These are phyloP conservation scores for Athalia rosae DNA, from an alignment of 2,888 invertebrate species.

Conservation along the genomic window DNA sequence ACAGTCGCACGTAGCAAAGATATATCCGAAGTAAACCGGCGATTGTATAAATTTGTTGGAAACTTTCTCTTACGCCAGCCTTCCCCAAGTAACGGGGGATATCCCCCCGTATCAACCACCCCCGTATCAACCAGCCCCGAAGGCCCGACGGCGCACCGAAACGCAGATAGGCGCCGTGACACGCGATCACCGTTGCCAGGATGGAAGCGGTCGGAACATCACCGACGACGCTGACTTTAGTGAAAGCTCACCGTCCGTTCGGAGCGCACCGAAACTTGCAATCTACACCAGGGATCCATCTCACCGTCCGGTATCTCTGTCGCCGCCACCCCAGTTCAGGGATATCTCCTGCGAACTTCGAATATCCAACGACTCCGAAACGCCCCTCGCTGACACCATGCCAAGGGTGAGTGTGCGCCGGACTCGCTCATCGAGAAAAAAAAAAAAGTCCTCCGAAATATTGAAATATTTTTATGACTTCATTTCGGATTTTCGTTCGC, in stretches of 20 bases:
- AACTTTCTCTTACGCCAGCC: conserved; percentile 41
- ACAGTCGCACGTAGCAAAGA: neutral
- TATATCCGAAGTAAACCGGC: conserved; percentile 22
- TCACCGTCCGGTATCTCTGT: conserved; percentile 59
- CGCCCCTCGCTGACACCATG: conserved; percentile 50
- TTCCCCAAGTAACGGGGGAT: conserved; percentile 42
- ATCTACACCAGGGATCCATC: conserved; percentile 52
- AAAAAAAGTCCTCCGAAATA: neutral
- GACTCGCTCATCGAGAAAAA: too few relatives aligned
- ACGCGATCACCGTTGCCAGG: conserved; percentile 62
- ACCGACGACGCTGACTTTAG: conserved; percentile 59
- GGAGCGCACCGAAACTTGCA: conserved; percentile 58
- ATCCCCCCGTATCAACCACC: conserved; percentile 43
- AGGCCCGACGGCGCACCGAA: conserved; percentile 42
- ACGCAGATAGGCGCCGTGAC: conserved; percentile 53
- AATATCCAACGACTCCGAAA: conserved; percentile 45
- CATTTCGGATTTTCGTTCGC: neutral
- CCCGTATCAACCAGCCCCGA: conserved; percentile 39
- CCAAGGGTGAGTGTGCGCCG: conserved; percentile 57
- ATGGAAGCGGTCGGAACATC: conserved; percentile 52
- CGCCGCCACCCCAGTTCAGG: conserved; percentile 56
- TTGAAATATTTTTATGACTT: neutral
- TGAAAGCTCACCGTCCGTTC: conserved; percentile 63
- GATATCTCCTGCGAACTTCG: conserved; percentile 34
- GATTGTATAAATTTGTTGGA: conserved; percentile 38